Evolutionary conservation across 64 coral and sea anemone genomes (phyloP).

Genomic region (Stylophora pistillata): DNA sequence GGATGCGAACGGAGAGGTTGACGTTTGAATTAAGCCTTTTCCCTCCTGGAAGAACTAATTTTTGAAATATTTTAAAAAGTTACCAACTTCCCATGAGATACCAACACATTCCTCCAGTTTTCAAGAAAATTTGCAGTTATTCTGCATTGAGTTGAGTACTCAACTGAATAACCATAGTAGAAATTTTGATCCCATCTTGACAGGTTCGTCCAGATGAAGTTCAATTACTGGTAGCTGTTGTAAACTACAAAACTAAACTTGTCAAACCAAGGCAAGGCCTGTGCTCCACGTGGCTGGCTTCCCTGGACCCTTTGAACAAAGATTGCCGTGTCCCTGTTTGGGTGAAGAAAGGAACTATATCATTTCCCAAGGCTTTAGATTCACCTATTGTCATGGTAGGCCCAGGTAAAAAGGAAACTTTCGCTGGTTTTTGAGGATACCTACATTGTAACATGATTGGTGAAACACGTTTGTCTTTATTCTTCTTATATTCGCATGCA

Average conservation of each 20-base stretch:
- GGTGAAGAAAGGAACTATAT: constrained; percentile 81
- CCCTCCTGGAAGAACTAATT: no score
- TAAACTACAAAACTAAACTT: constrained; percentile 92
- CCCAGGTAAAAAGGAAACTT: constrained; percentile 79
- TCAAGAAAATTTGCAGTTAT: neutral
- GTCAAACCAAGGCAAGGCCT: constrained; percentile 76
- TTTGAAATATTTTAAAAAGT: no score
- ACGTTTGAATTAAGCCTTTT: no score
- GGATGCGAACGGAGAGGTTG: no score
- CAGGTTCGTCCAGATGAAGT: constrained; percentile 85
- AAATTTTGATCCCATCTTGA: neutral
- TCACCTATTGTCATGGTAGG: constrained; percentile 92
- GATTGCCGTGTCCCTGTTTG: constrained; percentile 71
- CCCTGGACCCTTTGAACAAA: constrained; percentile 44
- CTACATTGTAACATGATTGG: no score
- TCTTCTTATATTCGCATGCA: no score
- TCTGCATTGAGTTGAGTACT: neutral
- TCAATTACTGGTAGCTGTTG: constrained; percentile 92
- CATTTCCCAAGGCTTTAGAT: constrained; percentile 57
- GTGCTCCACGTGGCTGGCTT: constrained; percentile 95
- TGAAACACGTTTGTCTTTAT: no score
- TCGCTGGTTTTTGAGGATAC: no score
- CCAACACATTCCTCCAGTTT: neutral
- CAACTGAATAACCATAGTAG: neutral
- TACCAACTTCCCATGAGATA: no score